A percentile compares a stretch with the other conserved stretches of the same genome.
These are phyloP conservation scores for Platyura marginata DNA, from an alignment of 1,140 invertebrate genomes.

Conservation along the genomic window DNA sequence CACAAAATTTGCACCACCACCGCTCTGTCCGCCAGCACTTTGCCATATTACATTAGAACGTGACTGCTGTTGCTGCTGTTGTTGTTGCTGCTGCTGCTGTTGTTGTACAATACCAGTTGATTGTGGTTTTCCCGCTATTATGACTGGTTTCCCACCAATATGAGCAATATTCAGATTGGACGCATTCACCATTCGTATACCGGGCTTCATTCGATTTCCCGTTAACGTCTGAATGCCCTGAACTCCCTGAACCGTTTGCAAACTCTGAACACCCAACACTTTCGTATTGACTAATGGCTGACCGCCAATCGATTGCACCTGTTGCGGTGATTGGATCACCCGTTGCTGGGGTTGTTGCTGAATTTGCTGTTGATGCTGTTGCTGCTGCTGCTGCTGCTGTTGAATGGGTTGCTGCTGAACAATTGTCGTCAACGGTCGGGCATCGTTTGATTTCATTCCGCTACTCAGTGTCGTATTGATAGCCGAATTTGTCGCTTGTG, in stretches of 20 bases:
- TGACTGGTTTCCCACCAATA: conserved; percentile 41
- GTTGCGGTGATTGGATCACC: conserved; percentile 2
- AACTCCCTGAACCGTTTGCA: not conserved
- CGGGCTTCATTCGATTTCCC: conserved; percentile 1
- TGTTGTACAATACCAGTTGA: conserved; percentile 22
- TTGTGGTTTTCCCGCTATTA: conserved; percentile 35
- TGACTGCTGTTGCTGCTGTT: conserved; percentile 8
- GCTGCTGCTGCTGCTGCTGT: not conserved
- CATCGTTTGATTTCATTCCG: not conserved
- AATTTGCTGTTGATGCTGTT: not conserved
- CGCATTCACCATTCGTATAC: conserved; percentile 30
- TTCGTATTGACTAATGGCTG: conserved; percentile 23
- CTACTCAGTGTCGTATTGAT: conserved; percentile 5
- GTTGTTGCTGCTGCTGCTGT: conserved; percentile 20
- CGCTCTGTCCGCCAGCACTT: not conserved
- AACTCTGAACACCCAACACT: conserved; percentile 10
- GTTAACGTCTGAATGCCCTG: not conserved
- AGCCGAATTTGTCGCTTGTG: conserved; percentile 3
- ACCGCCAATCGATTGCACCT: conserved; percentile 8
- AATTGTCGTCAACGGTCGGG: not conserved
- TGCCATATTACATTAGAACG: not conserved
- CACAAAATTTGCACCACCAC: conserved; percentile 12
- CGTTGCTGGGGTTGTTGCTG: conserved; percentile 15
- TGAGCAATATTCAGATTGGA: conserved; percentile 31
- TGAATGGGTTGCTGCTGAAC: too few relatives aligned